A percentile compares a stretch with the other conserved stretches of the same genome.
Conservation (phyloP, 2,113 vertebrate species). For the Coreoperca whiteheadi region DNA sequence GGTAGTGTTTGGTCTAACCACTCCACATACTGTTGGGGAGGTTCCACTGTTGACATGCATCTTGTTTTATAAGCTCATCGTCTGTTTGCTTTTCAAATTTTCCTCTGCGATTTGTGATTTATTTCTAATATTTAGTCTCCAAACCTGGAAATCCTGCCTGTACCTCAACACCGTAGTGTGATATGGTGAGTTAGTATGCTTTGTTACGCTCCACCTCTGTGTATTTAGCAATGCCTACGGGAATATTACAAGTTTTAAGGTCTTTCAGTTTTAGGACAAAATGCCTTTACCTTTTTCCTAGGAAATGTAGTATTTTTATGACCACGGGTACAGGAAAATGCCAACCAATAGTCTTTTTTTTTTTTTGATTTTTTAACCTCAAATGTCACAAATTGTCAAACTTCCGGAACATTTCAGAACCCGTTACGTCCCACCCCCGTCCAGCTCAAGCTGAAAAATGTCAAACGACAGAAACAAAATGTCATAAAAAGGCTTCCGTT, state of each 20-base stretch:
- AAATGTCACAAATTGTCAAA: conserved; percentile 3
- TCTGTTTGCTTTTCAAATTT: background rate
- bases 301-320: background rate
- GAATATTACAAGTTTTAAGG: no score
- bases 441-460: background rate
- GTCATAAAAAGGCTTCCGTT: background rate
- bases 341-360: background rate
- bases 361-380: background rate
- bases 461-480: background rate
- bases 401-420: background rate
- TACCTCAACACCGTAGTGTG: background rate
- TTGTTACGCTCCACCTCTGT: background rate
- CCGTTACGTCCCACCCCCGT: background rate
- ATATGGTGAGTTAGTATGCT: background rate
- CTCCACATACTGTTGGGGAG: background rate
- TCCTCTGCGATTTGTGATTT: background rate
- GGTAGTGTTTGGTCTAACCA: background rate
- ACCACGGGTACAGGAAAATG: background rate
- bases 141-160: background rate
- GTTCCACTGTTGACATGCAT: background rate
- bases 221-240: background rate
- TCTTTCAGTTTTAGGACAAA: background rate
- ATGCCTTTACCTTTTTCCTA: background rate
- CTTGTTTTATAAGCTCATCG: no score
- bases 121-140: no score